Evolutionary conservation across 2,888 invertebrate genomes (phyloP).

Genomic region (Penaeus monodon): DNA sequence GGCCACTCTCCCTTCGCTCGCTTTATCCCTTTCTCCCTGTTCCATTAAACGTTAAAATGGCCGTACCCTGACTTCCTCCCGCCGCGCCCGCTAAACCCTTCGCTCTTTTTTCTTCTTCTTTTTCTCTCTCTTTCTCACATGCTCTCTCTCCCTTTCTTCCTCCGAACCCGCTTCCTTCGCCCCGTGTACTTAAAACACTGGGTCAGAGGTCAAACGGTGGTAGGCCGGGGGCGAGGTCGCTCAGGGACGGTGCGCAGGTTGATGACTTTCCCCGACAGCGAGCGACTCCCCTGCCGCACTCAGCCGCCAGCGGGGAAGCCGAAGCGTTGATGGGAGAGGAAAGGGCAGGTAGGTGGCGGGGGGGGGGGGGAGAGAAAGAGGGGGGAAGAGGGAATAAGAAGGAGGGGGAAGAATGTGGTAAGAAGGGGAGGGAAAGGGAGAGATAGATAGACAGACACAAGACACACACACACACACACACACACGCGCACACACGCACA

Average conservation of each 20-base stretch:
- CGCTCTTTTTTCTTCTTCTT: background rate
- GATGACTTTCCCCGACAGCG: too few relatives aligned
- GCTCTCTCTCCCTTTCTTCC: background rate
- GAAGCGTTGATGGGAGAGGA: too few relatives aligned
- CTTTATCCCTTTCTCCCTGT: background rate
- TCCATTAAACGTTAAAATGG: too few relatives aligned
- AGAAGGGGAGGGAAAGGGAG: background rate
- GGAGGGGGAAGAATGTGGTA: background rate
- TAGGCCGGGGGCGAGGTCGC: too few relatives aligned
- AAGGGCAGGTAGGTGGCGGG: background rate
- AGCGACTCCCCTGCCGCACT: too few relatives aligned
- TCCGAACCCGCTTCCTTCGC: background rate
- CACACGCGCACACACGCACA: background rate
- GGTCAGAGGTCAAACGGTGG: too few relatives aligned
- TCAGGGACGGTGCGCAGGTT: too few relatives aligned
- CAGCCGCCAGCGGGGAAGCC: too few relatives aligned
- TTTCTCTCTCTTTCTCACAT: background rate
- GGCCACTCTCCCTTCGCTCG: background rate
- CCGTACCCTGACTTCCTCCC: too few relatives aligned
- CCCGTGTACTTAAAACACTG: too few relatives aligned
- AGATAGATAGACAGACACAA: background rate
- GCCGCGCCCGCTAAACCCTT: background rate
- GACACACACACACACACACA: constrained; percentile 20
- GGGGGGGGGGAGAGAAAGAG: background rate
- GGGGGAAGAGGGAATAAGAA: background rate